Conservation (phyloP, 1,140 invertebrate species). For the Monomorium pharaonis region DNA sequence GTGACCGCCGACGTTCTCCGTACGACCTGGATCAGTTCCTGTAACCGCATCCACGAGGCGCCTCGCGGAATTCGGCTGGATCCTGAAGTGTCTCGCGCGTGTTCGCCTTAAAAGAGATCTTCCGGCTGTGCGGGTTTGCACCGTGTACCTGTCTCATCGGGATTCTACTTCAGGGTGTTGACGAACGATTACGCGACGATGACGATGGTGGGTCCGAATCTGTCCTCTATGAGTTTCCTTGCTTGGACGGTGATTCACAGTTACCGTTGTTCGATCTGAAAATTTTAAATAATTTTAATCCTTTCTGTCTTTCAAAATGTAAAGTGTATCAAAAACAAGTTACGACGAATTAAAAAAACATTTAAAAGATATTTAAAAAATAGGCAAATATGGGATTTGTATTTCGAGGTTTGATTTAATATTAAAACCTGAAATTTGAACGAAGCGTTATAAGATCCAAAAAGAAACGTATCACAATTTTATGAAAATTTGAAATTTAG, state of each 20-base stretch:
- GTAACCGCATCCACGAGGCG: conserved; percentile 57
- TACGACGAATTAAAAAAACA: not conserved
- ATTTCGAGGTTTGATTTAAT: not conserved
- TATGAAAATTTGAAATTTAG: not conserved
- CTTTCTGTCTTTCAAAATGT: not conserved
- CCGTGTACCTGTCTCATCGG: not conserved
- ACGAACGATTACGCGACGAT: not conserved
- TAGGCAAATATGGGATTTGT: not conserved
- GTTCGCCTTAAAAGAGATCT: not conserved
- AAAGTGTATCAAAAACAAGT: not conserved
- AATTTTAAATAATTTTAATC: not conserved
- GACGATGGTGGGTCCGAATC: conserved; percentile 58
- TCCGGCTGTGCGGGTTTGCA: not conserved
- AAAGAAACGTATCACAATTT: not conserved
- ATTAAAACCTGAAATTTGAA: not conserved
- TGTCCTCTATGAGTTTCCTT: not conserved
- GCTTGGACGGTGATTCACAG: too few species aligned
- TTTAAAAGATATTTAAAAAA: not conserved
- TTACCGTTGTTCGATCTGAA: not conserved
- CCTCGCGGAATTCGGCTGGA: conserved; percentile 26
- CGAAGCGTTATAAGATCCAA: not conserved
- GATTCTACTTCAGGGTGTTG: not conserved
- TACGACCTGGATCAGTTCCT: conserved; percentile 79
- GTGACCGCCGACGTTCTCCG: conserved; percentile 78
- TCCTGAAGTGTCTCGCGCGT: not conserved